Conservation (phyloP, 2,797 vertebrate species). For the Vultur gryphus region DNA sequence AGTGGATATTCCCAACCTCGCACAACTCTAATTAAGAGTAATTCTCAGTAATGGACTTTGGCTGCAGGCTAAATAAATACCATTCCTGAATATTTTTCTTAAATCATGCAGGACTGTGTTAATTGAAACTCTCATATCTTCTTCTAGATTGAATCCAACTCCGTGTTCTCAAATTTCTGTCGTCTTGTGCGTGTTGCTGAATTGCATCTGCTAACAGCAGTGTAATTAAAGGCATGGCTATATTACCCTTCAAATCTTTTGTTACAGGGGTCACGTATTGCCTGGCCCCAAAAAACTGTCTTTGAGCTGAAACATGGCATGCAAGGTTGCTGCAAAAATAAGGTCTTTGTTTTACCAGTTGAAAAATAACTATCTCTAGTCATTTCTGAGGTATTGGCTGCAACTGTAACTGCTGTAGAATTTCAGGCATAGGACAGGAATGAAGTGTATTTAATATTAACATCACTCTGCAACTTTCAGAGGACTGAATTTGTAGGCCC, state of each 20-base stretch:
- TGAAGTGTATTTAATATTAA: background rate
- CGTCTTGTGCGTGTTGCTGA: background rate
- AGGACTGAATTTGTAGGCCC: background rate
- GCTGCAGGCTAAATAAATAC: conserved; percentile 70
- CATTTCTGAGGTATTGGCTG: background rate
- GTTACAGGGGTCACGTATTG: background rate
- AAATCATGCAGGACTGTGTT: conserved; percentile 62
- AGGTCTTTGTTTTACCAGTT: background rate
- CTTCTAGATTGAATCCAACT: conserved; percentile 35
- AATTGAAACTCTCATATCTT: conserved; percentile 68
- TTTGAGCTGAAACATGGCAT: background rate
- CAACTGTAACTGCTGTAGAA: background rate
- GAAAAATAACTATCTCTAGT: background rate
- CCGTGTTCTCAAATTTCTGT: conserved; percentile 7
- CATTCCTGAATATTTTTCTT: conserved; percentile 61
- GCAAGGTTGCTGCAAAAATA: background rate
- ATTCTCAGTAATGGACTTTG: conserved; percentile 65
- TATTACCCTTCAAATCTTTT: background rate
- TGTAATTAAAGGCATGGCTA: background rate
- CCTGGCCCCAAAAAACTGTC: background rate
- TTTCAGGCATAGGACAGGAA: background rate
- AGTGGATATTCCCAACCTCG: conserved; percentile 58
- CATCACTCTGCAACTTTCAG: background rate
- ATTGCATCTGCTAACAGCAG: background rate
- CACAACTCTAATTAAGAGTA: conserved; percentile 69